A percentile compares a stretch with the other conserved stretches of the same genome.
These are phyloP conservation scores for Python bivittatus DNA, from an alignment of 2,113 vertebrate species.

Conservation along the genomic window DNA sequence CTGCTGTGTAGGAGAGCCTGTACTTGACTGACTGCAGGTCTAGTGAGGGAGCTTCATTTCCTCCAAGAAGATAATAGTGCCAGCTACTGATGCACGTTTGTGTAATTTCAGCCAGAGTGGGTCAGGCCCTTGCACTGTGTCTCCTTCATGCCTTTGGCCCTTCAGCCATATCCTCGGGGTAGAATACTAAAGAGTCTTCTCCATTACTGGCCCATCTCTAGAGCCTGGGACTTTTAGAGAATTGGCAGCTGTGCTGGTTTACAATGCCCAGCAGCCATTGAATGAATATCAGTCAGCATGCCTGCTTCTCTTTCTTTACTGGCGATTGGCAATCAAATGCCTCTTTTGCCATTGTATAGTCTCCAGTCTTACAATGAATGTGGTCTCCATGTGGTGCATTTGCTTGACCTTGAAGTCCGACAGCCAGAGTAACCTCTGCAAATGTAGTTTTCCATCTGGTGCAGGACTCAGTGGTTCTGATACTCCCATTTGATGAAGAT, in stretches of 20 bases:
- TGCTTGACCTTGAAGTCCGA: background rate
- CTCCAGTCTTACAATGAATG: background rate
- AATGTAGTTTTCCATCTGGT: background rate
- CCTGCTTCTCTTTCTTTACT: background rate
- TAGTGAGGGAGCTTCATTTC: background rate
- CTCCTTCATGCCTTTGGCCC: background rate
- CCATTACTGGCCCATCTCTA: background rate
- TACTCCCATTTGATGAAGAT: background rate
- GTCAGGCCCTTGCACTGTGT: background rate
- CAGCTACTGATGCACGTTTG: background rate
- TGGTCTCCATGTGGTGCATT: background rate
- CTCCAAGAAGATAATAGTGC: too few relatives aligned
- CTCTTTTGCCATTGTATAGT: background rate
- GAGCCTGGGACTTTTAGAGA: background rate
- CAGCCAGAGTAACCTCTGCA: background rate
- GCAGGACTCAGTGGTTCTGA: background rate
- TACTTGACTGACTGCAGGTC: background rate
- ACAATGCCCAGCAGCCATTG: background rate
- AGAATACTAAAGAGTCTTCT: background rate
- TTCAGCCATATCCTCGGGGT: background rate
- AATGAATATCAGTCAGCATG: background rate
- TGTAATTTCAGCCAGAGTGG: background rate
- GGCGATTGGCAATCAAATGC: background rate
- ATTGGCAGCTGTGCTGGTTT: background rate
- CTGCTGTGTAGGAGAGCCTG: background rate